Base-by-base conservation (phyloP, 2,888 invertebrate species). In the Dicranocentrus wangi region DNA sequence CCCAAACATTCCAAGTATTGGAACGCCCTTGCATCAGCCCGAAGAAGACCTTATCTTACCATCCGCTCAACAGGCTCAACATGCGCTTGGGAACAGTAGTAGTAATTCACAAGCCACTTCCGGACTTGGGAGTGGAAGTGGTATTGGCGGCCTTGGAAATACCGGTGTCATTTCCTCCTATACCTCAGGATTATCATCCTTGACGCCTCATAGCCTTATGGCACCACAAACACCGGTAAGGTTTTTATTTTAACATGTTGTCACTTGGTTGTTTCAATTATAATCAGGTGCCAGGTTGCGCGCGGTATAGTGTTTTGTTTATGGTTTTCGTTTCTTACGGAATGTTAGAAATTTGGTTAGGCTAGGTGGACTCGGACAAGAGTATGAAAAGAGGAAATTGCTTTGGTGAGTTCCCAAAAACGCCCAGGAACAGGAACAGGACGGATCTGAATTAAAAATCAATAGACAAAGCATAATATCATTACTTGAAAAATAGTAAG, bases 41-140 rank as follows among this genome's bases (percentile, higher is more conserved):
- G 95, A 96, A 88, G 95, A 96, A 88, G 96, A 96, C 89, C 93
- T 94, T 88, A 96, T 96, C 87, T 91, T 95, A 66, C 94, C 95
- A 65, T 94, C 94, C 91, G 94, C 95, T 0, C 90, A 95, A 86
- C 93, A 93, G 87, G 94, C 94, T 87, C 94, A 94, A 86, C 92
- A 92, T 86, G 89, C 92, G 85, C 91, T 92, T 70, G 90, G 92
- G 1, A 84, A 86, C 73, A 82, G 83, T 66, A 90, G 90, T 10
- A 66, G 55, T 69, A 66, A 73, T 28, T 72, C 79, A 10, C 77
- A 75, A 25, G 68, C 70, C 27, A 70, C 78, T 39, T 66, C 82
- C 15, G 61, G 66, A 19, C 43, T 71, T n/a, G 72, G 70, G 8
- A 19, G 47, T 13, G 65, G 53, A 21, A 43, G 71, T 28, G 60